Base-by-base conservation (phyloP, 92 coral and sea anemone genomes). In the Zoanthus sociatus region DNA sequence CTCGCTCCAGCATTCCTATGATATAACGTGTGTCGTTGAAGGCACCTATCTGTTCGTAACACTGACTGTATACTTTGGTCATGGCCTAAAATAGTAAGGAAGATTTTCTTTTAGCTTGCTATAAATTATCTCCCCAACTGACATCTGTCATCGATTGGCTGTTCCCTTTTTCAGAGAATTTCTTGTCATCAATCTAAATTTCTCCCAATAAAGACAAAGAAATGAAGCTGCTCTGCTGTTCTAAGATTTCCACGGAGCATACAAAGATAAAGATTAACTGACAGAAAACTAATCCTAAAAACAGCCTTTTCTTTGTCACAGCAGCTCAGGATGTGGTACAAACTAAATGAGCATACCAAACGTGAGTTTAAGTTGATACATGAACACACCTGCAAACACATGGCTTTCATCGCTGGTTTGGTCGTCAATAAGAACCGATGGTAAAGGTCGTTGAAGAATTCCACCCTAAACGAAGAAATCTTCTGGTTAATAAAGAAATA, bases 1-100 rank as follows among this genome's bases (percentile, higher is more conserved):
- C 99, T 92, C 93, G 95, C 56, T 97, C 99, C 30, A 97, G 90
- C 99, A 97, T 97, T 87, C 99, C 99, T 26, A 97, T 92, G 78
- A 97, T 97, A 90, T 97, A 97, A 33, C 98, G 90, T 26, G 99
- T 97, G 90, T 97, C 99, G 71, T 97, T 97, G 75, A 97, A 97
- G 5, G 99, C 94, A 47, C 99, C 99, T 76, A 97, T 97, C 76
- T 97, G 95, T 61, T 97, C 94, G n/a, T 88, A 93, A 64, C 99
- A 97, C 78, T 88, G 94, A 78, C 95, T 90, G 87, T 97, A 97
- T 63, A 97, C 99, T 88, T 97, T 97, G 9, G 98, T 97, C 99
- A 97, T 97, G 1, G 98, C 99, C 99, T 97, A 77, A 12, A 72
- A 89, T 16, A 10, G 33, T 1, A n/a, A 58, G 17, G 44, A 63